Evolutionary conservation across 2,113 vertebrate species (phyloP), one percentile per base, ranked within the genome.

Genomic region (Ophiodon elongatus): DNA sequence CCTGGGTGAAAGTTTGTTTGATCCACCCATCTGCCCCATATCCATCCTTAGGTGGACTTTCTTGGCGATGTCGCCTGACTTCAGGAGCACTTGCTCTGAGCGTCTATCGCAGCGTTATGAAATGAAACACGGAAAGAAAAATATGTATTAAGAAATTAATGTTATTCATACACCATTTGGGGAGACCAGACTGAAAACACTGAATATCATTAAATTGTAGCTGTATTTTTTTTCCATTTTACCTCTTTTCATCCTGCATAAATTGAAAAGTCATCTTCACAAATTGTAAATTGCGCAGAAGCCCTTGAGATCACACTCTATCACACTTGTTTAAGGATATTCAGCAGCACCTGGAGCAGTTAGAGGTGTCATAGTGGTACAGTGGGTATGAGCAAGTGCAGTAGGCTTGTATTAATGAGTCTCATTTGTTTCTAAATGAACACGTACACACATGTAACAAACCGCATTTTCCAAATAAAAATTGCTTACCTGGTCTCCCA

Each of bases 231-330:
- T 56, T 56, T 13, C 11, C 1, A 11, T 27, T 76, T 37, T 27
- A 29, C 29, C 13, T 62, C 13, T 68, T 67, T 62, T 72, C 6
- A 17, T 29, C 13, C 21, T 35, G 47, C 37, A 45, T 19, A 17
- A 69, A 23, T 67, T 50, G 0, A 64, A 57, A 64, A 43, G 25
- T 50, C 19, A 1, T 23, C 35, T 76, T 75, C 23, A 45, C 57
- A 59, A 27, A 45, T 62, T 63, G 75, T 52, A 19, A 73, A 85
- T 56, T 63, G 33, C 35, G 14, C 31, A 59, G 39, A 25, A 60
- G 27, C 33, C 63, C 5, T 66, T 63, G 62, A 37, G 47, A 68
- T 62, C 15, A 68, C 57, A 47, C 29, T 43, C 2, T 56, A n/a
- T n/a, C n/a, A n/a, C n/a, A n/a, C 35, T 27, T 47, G 17, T 74